These are phyloP conservation scores for Caiman crocodilus DNA, from an alignment of 2,797 vertebrate genomes.

Conservation along the genomic window DNA sequence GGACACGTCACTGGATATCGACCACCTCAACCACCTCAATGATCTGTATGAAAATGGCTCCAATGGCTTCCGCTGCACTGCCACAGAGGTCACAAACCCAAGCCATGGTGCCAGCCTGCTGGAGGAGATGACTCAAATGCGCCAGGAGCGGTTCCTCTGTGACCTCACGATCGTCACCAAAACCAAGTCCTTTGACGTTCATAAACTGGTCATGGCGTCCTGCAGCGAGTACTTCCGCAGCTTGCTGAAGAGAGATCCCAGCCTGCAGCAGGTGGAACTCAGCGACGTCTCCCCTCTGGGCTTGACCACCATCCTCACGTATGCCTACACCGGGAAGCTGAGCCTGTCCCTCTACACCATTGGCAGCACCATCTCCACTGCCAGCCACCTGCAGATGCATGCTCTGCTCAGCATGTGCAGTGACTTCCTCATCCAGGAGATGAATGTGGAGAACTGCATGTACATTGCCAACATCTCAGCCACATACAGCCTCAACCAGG, in stretches of 20 bases:
- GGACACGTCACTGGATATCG: constrained; percentile 83
- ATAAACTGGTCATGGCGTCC: constrained; percentile 88
- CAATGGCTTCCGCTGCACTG: constrained; percentile 75
- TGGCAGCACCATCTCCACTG: constrained; percentile 86
- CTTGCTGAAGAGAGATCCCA: constrained; percentile 87
- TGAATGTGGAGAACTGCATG: constrained; percentile 87
- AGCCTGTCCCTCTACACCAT: constrained; percentile 91
- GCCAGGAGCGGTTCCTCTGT: constrained; percentile 87
- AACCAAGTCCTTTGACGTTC: constrained; percentile 88
- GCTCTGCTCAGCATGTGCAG: constrained; percentile 88
- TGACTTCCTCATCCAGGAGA: constrained; percentile 87
- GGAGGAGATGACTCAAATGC: constrained; percentile 88
- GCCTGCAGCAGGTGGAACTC: constrained; percentile 85
- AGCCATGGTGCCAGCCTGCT: constrained; percentile 84
- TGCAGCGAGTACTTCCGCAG: constrained; percentile 86
- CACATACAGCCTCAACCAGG: constrained; percentile 82
- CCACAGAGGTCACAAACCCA: constrained; percentile 82
- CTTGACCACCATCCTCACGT: constrained; percentile 86
- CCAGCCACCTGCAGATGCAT: constrained; percentile 84
- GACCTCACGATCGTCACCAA: constrained; percentile 88
- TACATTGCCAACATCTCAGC: constrained; percentile 89
- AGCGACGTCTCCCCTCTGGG: constrained; percentile 84
- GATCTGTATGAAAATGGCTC: constrained; percentile 81
- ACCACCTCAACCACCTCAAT: constrained; percentile 85
- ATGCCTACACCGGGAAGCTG: constrained; percentile 88